Base-by-base conservation (phyloP, 2,888 invertebrate species). In the Antitype chi region DNA sequence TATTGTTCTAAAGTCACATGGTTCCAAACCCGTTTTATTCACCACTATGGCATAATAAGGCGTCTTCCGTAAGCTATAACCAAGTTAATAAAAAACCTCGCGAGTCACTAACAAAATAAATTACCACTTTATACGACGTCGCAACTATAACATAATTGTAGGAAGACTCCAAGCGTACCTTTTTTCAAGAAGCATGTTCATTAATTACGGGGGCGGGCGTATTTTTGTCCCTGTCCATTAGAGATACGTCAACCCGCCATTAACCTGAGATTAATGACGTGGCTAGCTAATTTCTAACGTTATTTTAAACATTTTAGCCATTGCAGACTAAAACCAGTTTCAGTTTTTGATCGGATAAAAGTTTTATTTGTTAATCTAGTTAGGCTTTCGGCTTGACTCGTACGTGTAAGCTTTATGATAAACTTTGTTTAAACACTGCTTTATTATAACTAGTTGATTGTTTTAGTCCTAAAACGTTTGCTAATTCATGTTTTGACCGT, bases 161-260 rank as follows among this genome's bases (percentile, higher is more conserved):
- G 47, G 69, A 77, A 79, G 74, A 72, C 73, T 77, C 74, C 20
- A 53, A 75, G 38, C 76, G 63, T 81, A 78, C 62, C 71, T 89
- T 92, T 91, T 90, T 90, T 90, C 87, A 87, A 85, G 87, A 80
- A 90, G 89, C 87, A 78, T 88, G 90, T 93, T 91, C 94, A 94
- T 95, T 95, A 94, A 95, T 95, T 94, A 94, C 90, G 81, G 85
- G 90, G 89, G 85, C 91, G 93, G 89, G 85, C 91, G 94, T 94
- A 94, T 94, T 95, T 94, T 95, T 94, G 94, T 93, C 94, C 89
- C 92, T 94, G 94, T 94, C 94, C 94, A 95, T 95, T 94, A 94
- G 93, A 93, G 93, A 92, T 93, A 95, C 94, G 94, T 93, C 94
- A 93, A 85, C 80, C 87, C 84, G 87, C 93, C 93, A 92, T 94